These are phyloP conservation scores for Nemopilema nomurai DNA, from an alignment of 30 jellyfish, hydroid and myxozoan species.

Conservation along the genomic window DNA sequence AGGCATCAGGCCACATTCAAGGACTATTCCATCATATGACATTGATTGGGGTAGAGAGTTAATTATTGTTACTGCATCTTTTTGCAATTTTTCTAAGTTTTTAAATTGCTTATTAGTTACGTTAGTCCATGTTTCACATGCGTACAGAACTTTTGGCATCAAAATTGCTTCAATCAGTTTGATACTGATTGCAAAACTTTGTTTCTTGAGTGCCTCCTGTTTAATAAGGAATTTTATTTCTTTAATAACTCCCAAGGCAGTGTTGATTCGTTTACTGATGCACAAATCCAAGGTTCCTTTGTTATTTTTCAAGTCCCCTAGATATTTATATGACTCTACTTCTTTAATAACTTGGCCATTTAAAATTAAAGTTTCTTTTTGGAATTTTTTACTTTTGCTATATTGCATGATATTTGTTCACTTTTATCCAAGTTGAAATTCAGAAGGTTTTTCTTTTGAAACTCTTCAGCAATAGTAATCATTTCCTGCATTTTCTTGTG, in stretches of 20 bases:
- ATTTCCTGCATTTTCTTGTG: constrained; percentile 9
- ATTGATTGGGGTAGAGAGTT: constrained; percentile 19
- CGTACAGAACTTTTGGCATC: constrained; percentile 11
- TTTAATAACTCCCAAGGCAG: background rate
- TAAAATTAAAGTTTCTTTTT: background rate
- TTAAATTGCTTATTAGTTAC: constrained; percentile 1
- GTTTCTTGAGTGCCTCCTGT: constrained; percentile 14
- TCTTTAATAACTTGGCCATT: constrained; percentile 27
- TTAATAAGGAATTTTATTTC: constrained; percentile 5
- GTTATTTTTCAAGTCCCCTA: constrained; percentile 17
- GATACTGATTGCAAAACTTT: constrained; percentile 22
- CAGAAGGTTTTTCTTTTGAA: constrained; percentile 9
- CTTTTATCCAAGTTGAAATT: constrained; percentile 16
- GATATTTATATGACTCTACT: constrained; percentile 36
- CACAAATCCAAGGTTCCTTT: constrained; percentile 33
- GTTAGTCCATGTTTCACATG: constrained; percentile 41
- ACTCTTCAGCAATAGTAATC: constrained; percentile 22
- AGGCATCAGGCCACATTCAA: constrained; percentile 42
- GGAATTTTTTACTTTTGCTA: constrained; percentile 10
- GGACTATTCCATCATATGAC: constrained; percentile 16
- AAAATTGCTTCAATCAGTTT: constrained; percentile 14
- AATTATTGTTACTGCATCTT: constrained; percentile 22
- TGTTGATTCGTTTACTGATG: constrained; percentile 8
- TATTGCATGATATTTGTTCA: constrained; percentile 9
- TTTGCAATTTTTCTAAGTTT: constrained; percentile 22